These are phyloP conservation scores for Bilobella aurantiaca DNA, from an alignment of 1,140 invertebrate species.

Conservation along the genomic window DNA sequence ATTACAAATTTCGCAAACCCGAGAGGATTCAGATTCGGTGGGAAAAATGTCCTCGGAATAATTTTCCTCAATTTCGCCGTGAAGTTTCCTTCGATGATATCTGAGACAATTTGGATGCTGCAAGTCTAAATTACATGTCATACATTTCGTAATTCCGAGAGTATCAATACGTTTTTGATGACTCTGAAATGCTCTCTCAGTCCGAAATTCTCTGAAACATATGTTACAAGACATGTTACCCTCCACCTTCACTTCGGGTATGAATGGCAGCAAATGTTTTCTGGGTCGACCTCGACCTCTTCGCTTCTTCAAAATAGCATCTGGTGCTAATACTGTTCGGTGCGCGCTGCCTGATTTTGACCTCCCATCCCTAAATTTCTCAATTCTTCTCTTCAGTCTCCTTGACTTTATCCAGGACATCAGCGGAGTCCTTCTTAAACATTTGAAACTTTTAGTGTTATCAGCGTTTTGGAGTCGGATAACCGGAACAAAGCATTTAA, in stretches of 20 bases:
- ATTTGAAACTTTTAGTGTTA: neutral
- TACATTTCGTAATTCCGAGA: neutral
- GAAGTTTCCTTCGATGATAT: neutral
- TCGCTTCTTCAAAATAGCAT: neutral
- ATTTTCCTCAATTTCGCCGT: neutral
- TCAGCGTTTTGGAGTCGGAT: neutral
- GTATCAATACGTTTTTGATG: neutral
- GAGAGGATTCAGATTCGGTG: neutral
- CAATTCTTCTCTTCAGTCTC: too few species aligned
- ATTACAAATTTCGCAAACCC: neutral
- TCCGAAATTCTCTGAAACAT: neutral
- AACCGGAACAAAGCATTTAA: neutral
- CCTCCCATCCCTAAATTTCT: too few species aligned
- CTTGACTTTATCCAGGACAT: too few species aligned
- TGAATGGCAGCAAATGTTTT: too few species aligned
- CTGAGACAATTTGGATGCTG: constrained; percentile 1
- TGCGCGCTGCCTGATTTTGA: too few species aligned
- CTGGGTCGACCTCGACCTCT: neutral
- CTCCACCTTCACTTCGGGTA: too few species aligned
- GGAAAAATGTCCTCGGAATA: too few species aligned
- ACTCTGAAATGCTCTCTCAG: neutral
- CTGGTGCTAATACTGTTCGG: too few species aligned
- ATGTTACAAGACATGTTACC: neutral
- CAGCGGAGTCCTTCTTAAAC: too few species aligned
- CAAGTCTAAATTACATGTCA: neutral